Evolutionary conservation across 1,140 invertebrate species (phyloP).

Genomic region (Venturia canescens): DNA sequence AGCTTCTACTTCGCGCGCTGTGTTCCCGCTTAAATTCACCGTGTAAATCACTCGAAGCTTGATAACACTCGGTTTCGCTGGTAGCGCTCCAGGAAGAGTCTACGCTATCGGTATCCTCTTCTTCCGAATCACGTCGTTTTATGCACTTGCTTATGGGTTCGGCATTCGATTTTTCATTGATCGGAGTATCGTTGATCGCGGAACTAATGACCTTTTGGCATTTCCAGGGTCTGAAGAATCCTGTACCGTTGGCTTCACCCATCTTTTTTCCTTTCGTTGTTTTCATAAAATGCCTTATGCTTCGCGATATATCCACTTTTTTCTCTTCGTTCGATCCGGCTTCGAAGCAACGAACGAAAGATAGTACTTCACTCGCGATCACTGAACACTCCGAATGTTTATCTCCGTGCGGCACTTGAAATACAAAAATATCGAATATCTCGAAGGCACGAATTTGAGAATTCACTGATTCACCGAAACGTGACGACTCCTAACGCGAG

Average conservation of each 20-base stretch:
- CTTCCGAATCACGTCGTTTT: background rate
- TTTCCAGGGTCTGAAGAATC: conserved; percentile 67
- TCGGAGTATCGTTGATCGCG: background rate
- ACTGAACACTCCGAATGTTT: background rate
- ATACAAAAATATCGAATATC: too few relatives aligned
- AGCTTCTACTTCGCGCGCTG: background rate
- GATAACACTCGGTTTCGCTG: conserved; percentile 17
- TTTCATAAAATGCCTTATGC: background rate
- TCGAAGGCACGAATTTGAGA: too few relatives aligned
- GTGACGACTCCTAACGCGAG: too few relatives aligned
- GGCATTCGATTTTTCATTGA: background rate
- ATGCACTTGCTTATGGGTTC: background rate
- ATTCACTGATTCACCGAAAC: too few relatives aligned
- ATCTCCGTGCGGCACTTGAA: background rate
- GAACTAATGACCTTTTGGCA: background rate
- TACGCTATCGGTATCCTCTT: conserved; percentile 18
- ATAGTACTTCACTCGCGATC: background rate
- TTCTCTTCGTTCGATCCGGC: too few relatives aligned
- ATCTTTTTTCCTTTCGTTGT: conserved; percentile 46
- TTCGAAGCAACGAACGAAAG: background rate
- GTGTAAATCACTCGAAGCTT: background rate
- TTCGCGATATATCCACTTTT: background rate
- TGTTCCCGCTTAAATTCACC: conserved; percentile 41
- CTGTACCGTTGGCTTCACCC: conserved; percentile 42
- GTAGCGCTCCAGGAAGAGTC: background rate